Base-by-base conservation (phyloP, 2,888 invertebrate species). In the Scaeva pyrastri region DNA sequence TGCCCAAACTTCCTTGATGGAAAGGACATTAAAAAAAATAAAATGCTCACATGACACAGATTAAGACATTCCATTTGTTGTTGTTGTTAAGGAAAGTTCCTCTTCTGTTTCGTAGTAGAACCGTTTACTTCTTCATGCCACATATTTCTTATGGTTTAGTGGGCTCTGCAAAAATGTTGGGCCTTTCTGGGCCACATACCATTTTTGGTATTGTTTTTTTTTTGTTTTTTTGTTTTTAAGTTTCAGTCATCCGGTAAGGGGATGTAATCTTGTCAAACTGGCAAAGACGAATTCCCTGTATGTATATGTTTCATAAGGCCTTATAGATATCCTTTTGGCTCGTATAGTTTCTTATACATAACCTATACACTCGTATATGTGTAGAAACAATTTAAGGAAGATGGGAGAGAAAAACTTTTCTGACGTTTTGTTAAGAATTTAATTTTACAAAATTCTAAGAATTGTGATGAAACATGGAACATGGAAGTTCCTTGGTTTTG, bases 261-360 rank as follows among this genome's bases (percentile, higher is more conserved):
- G n/a, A 11, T 36, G 36, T 36, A 36, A 50, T 36, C 66, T 31
- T 66, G 66, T 66, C 50, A 66, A 8, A 10, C 26, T 66, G 66
- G 50, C 66, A 66, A 50, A 66, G 66, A 66, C 66, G 66, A 50
- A 66, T 66, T 36, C 21, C n/a, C n/a, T n/a, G n/a, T n/a, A n/a
- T 31, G 8, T 31, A 31, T 66, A 14, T 26, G 48, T 48, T 66
- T 66, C 19, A 36, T 16, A 31, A 14, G 14, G 2, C 26, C 48
- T 48, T 45, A 64, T 64, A 64, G 64, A 64, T 64, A 26, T 31
- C 31, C 31, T 31, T 14, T 50, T 31, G 1, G 31, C 7, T 66
- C 36, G 48, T 31, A 31, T 31, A 31, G 31, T 31, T 1, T 31
- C 1, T 4, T n/a, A n/a, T n/a, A n/a, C n/a, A n/a, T n/a, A n/a